phyloP scores from a whole-genome alignment of 1,140 invertebrate species.

The Drosophila watanabei region DNA sequence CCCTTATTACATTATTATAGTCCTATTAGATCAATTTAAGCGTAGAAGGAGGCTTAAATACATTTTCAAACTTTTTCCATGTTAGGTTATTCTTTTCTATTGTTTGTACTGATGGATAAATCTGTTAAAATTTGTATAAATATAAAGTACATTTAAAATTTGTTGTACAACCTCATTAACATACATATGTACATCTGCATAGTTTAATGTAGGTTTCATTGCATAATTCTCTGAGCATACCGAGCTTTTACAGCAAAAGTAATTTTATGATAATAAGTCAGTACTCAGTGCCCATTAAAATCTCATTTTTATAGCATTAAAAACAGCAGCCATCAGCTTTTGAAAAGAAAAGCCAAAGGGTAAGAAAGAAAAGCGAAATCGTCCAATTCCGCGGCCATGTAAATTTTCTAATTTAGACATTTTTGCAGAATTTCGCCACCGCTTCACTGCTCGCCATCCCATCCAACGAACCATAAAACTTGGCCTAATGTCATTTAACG shows the following conservation, averaged over 20 bases:
- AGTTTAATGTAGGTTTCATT: conserved; percentile 4
- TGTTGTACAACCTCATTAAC: conserved; percentile 10
- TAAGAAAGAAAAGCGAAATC: conserved; percentile 72
- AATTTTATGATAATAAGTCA: conserved; percentile 15
- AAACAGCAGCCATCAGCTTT: conserved; percentile 11
- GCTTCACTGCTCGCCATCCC: conserved; percentile 15
- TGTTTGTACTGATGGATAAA: no score
- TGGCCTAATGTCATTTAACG: conserved; percentile 81
- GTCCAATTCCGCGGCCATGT: conserved; percentile 53
- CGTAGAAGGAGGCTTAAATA: not conserved
- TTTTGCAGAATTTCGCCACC: conserved; percentile 74
- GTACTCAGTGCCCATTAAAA: conserved; percentile 19
- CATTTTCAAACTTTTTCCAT: not conserved
- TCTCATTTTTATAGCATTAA: conserved; percentile 29
- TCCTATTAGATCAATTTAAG: not conserved
- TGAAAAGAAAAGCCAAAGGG: conserved; percentile 17
- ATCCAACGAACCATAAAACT: conserved; percentile 69
- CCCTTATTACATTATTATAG: no score
- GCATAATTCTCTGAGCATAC: conserved; percentile 16
- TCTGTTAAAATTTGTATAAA: not conserved
- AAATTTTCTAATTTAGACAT: conserved; percentile 76
- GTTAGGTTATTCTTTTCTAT: no score
- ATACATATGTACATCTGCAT: not conserved
- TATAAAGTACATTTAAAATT: not conserved
- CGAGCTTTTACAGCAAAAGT: not conserved